These are phyloP conservation scores for Melopsittacus undulatus DNA, from an alignment of 2,797 vertebrate genomes.

Conservation along the genomic window DNA sequence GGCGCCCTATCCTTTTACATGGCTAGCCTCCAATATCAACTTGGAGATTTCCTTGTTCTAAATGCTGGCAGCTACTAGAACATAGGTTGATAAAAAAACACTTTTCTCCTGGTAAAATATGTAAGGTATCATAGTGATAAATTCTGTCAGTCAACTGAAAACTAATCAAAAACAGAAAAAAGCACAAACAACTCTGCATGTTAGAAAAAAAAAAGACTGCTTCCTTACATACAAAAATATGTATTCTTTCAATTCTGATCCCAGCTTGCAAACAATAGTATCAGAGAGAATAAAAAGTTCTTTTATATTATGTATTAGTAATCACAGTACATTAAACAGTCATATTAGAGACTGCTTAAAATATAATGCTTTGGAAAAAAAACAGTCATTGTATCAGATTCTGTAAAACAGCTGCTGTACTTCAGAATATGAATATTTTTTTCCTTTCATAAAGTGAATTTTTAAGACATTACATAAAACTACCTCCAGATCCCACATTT, in stretches of 20 bases:
- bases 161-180: neutral
- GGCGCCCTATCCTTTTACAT: slow-evolving; percentile 28
- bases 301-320: neutral
- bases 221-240: neutral
- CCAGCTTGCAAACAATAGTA: neutral
- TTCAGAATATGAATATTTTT: neutral
- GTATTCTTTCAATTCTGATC: neutral
- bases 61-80: slow-evolving; percentile 40
- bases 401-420: neutral
- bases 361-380: neutral
- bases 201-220: neutral
- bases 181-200: neutral
- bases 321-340: neutral
- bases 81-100: neutral
- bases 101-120: slow-evolving; percentile 5
- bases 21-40: slow-evolving; percentile 46
- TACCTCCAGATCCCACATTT: neutral
- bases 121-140: neutral
- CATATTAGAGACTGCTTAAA: neutral
- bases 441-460: neutral
- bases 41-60: slow-evolving; percentile 24
- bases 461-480: neutral
- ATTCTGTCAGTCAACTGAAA: neutral
- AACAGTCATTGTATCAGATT: neutral
- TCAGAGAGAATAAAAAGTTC: neutral